Base-by-base conservation (phyloP, 2,888 invertebrate genomes). In the Drosophila buzzatii region DNA sequence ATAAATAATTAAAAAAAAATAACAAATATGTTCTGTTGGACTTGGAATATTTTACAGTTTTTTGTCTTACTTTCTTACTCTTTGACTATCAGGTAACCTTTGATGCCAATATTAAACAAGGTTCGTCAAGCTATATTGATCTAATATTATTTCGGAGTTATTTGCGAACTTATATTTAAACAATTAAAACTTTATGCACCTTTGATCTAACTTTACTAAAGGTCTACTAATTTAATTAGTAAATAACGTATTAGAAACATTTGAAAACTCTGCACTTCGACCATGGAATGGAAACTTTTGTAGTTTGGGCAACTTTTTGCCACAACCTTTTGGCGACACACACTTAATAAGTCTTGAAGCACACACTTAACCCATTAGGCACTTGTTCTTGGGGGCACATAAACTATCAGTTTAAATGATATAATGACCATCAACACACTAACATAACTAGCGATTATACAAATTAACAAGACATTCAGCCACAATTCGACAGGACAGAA, bases 341-440 rank as follows among this genome's bases (percentile, higher is more conserved):
- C 31, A 57, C 57, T 58, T 57, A 77, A 70, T 49, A 59, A 27
- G 62, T 47, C 45, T 64, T 66, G 27, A 18, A 53, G 5, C 56
- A 69, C 58, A 63, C 79, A 76, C 49, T 81, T 79, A 70, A 82
- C 76, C 80, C 59, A 63, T 64, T 42, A 56, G 37, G 45, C 55
- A 20, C 23, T 18, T 31, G 18, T 44, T 42, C 37, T 47, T 47
- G 27, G 44, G n/a, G 16, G 10, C 20, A 44, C 82, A 82, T 71
- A 70, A 82, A 80, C 82, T 80, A 80, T 80, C 66, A 82, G 71
- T 55, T 71, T 57, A 75, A 82, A 71, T 71, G 55, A 62, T 62
- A 67, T 71, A 75, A 80, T 71, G 79, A 52, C 79, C 68, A 60
- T 41, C 58, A 70, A 53, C 60, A 55, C 55, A 69, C 47, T 61